A percentile compares a stretch with the other conserved stretches of the same genome.
Evolutionary conservation across 2,888 invertebrate genomes (phyloP).

Genomic region (Trichopria drosophilae): DNA sequence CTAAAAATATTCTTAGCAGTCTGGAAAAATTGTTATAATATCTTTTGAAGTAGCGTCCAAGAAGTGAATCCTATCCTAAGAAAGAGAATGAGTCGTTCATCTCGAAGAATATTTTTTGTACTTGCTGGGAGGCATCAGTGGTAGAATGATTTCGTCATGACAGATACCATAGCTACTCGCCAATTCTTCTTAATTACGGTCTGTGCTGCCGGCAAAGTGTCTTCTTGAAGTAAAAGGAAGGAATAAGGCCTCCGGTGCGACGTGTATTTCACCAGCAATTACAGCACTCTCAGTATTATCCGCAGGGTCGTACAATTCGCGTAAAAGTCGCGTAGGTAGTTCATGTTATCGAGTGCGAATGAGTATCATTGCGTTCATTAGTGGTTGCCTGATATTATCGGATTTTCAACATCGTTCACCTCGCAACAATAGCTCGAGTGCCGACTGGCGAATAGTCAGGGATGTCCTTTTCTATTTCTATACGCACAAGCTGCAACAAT

Average conservation of each 20-base stretch:
- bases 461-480: slow-evolving; percentile 12
- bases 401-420: slow-evolving; percentile 40
- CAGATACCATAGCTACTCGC: slow-evolving; percentile 16
- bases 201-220: slow-evolving; percentile 24
- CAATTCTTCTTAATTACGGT: slow-evolving; percentile 40
- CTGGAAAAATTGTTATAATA: no score
- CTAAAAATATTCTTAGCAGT: no score
- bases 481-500: slow-evolving; percentile 38
- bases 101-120: no score
- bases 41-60: no score
- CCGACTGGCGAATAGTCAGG: slow-evolving; percentile 31
- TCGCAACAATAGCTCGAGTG: no score
- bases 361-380: slow-evolving; percentile 52
- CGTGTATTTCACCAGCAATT: slow-evolving; percentile 46
- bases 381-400: slow-evolving; percentile 46
- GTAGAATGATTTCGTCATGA: slow-evolving; percentile 36
- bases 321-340: no score
- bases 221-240: no score
- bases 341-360: slow-evolving; percentile 41
- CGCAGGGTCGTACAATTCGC: no score
- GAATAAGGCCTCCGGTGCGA: slow-evolving; percentile 34
- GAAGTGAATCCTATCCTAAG: no score
- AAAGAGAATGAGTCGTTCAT: no score
- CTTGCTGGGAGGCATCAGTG: no score
- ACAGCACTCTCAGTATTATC: no score